Evolutionary conservation across 2,888 invertebrate genomes (phyloP).

Genomic region (Rhyacophila evoluta): DNA sequence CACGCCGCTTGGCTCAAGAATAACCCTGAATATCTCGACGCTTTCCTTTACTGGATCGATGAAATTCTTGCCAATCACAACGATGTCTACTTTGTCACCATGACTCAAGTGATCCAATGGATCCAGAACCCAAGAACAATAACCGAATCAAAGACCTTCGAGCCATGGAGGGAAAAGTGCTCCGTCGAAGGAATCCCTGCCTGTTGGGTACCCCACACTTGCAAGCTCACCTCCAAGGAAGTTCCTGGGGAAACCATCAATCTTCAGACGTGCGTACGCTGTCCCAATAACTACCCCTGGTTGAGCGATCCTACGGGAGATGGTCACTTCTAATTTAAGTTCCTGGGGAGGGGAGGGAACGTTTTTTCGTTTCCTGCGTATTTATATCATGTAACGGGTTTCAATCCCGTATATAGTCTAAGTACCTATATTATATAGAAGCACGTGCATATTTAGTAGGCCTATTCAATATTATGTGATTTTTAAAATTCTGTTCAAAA

Average conservation of each 20-base stretch:
- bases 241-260: slow-evolving; percentile 95
- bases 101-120: slow-evolving; percentile 98
- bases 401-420: slow-evolving; percentile 71
- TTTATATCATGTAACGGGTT: slow-evolving; percentile 69
- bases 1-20: slow-evolving; percentile 95
- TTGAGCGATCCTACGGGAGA: slow-evolving; percentile 91
- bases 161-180: slow-evolving; percentile 95
- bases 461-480: slow-evolving; percentile 71
- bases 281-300: slow-evolving; percentile 96
- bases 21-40: slow-evolving; percentile 92
- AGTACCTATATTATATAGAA: slow-evolving; percentile 72
- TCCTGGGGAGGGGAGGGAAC: slow-evolving; percentile 55
- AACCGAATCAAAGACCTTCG: slow-evolving; percentile 89
- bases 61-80: slow-evolving; percentile 87
- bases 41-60: slow-evolving; percentile 94
- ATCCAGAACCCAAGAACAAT: slow-evolving; percentile 91
- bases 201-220: slow-evolving; percentile 91
- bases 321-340: slow-evolving; percentile 82
- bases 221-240: slow-evolving; percentile 92
- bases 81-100: slow-evolving; percentile 94
- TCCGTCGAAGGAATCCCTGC: slow-evolving; percentile 84
- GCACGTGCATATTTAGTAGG: slow-evolving; percentile 72
- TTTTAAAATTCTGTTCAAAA: slow-evolving; percentile 69
- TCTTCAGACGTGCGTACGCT: slow-evolving; percentile 91
- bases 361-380: slow-evolving; percentile 43